These are phyloP conservation scores for Apogon hyalosoma DNA, from an alignment of 2,797 vertebrate species.

Conservation along the genomic window DNA sequence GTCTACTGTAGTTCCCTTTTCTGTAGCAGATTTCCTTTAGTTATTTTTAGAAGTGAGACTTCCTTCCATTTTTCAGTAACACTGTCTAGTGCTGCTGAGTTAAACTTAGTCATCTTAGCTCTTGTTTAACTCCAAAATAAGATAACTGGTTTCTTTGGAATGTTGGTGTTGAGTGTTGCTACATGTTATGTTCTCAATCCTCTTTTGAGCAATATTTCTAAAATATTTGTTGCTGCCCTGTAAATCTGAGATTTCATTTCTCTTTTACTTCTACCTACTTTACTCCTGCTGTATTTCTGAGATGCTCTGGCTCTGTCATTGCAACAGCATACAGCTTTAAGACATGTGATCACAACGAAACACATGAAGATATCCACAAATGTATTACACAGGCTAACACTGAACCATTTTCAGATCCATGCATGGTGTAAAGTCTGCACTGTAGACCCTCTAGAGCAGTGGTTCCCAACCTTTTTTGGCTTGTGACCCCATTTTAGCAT, in stretches of 20 bases:
- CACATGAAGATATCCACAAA: background rate
- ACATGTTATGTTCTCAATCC: background rate
- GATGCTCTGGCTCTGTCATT: conserved; percentile 15
- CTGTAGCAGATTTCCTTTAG: conserved; percentile 34
- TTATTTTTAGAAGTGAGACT: conserved; percentile 45
- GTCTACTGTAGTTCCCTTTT: conserved; percentile 21
- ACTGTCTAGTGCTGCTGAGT: conserved; percentile 4
- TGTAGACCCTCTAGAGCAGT: background rate
- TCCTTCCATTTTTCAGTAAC: conserved; percentile 23
- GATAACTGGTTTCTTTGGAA: too few relatives aligned
- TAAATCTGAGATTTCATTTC: background rate
- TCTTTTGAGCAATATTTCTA: background rate
- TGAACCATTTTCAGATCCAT: conserved; percentile 4
- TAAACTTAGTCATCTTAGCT: background rate
- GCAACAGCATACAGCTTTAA: conserved; percentile 15
- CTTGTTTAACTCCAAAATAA: background rate
- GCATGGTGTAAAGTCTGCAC: background rate
- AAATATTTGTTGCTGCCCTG: conserved; percentile 13
- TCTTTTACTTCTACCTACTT: conserved; percentile 30
- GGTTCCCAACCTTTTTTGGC: too few relatives aligned
- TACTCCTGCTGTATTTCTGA: conserved; percentile 24
- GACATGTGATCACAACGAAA: conserved; percentile 1
- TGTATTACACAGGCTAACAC: background rate
- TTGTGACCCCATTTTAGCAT: too few relatives aligned
- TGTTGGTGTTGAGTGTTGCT: background rate